A percentile compares a stretch with the other conserved stretches of the same genome.
phyloP scores from a whole-genome alignment of 1,140 invertebrate species.

The Ceratosolen fusciceps region DNA sequence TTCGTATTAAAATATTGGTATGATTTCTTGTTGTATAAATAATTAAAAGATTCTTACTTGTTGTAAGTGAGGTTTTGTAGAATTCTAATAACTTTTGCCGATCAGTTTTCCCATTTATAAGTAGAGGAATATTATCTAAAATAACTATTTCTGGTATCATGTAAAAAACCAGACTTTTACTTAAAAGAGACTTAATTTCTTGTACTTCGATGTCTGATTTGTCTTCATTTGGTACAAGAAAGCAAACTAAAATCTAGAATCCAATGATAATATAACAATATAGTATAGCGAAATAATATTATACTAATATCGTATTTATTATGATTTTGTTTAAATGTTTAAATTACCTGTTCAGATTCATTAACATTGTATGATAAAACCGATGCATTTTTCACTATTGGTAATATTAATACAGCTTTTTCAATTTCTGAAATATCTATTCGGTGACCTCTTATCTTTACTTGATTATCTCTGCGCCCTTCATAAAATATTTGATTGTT shows the following conservation, averaged over 20 bases:
- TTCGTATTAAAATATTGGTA: too few relatives aligned
- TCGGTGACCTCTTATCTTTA: conserved; percentile 88
- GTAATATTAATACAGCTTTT: conserved; percentile 74
- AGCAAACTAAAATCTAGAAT: conserved; percentile 35
- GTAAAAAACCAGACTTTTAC: conserved; percentile 78
- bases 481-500: conserved; percentile 82
- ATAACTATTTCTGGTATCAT: conserved; percentile 84
- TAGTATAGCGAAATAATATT: too few relatives aligned
- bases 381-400: conserved; percentile 76
- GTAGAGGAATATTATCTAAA: conserved; percentile 80
- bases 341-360: conserved; percentile 75
- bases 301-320: too few relatives aligned
- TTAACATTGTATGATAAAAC: conserved; percentile 86
- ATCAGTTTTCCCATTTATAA: conserved; percentile 90
- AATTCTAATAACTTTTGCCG: conserved; percentile 71
- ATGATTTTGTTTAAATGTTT: background rate
- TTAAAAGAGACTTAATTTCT: conserved; percentile 77
- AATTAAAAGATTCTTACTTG: conserved; percentile 5
- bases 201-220: conserved; percentile 47
- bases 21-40: background rate
- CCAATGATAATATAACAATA: too few relatives aligned
- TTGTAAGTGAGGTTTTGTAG: background rate
- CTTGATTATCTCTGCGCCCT: conserved; percentile 87
- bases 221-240: conserved; percentile 27
- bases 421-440: conserved; percentile 89